Base-by-base conservation (phyloP, 2,797 vertebrate genomes). In the Pogonophryne albipinna region DNA sequence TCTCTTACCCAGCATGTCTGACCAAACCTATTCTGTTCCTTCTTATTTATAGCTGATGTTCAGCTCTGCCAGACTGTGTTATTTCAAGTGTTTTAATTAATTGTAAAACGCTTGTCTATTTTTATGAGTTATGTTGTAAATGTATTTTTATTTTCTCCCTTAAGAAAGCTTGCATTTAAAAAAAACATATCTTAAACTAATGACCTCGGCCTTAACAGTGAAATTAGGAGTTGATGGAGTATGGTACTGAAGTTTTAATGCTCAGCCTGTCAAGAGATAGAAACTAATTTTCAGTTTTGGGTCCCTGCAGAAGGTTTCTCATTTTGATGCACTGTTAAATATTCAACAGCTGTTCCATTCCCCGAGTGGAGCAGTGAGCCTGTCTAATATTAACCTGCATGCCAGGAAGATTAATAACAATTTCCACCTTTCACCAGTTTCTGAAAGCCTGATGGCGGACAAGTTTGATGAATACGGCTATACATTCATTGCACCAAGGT, bases 401-500 rank as follows among this genome's bases (percentile, higher is more conserved):
- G 20, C 15, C 8, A 56, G 53, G 47, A 46, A 75, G 62, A 76
- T 58, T 84, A 38, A 76, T 80, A 41, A 74, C 50, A 71, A 50
- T 83, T 76, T 80, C 16, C 72, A 15, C 66, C 77, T 89, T 84
- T 92, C 88, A 91, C 50, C 93, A 99, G 98, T 95, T 95, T 94
- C 96, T 77, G 97, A 98, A 93, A 94, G 96, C 55, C 90, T 99
- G 88, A 95, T 96, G 86, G 85, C 82, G 0, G 96, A 98, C 71
- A 83, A 94, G 91, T 99, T 96, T 93, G 96, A 98, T 83, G 97
- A 98, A 91, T 89, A 94, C 76, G 97, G 97, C 75, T 96, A 97
- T 56, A 98, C 97, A 0, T 95, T 97, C 79, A 94, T 99, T 86
- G 97, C 97, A 79, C 97, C 97, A 19, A 99, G 98, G 98, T 99